Conservation (phyloP, 2,888 invertebrate species). For the Argyresthia goedartella region DNA sequence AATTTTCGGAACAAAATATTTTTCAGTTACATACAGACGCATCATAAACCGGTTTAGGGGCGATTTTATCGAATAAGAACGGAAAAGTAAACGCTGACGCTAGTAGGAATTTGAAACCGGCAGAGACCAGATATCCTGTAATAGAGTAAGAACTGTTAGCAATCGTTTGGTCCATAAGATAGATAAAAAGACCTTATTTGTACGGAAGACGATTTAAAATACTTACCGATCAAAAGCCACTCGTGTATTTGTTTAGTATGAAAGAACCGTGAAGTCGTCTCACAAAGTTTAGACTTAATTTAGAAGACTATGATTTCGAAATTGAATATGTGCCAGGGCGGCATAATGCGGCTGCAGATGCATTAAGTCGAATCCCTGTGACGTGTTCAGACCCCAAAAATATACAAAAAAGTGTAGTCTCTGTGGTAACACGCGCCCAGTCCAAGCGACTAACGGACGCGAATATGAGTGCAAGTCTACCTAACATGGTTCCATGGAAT, state of each 20-base stretch:
- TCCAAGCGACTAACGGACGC: neutral
- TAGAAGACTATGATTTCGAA: slow-evolving; percentile 4
- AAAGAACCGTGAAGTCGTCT: neutral
- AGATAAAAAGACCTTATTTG: neutral
- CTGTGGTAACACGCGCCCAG: neutral
- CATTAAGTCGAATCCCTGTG: neutral
- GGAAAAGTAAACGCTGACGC: neutral
- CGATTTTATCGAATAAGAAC: neutral
- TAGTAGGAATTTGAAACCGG: neutral
- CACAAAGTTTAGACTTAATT: neutral
- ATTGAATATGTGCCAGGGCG: neutral
- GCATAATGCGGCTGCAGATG: neutral
- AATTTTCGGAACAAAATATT: neutral
- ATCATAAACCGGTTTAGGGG: neutral
- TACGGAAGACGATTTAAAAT: neutral
- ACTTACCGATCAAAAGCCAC: neutral
- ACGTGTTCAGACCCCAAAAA: neutral
- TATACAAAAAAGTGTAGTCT: neutral
- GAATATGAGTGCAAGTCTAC: neutral
- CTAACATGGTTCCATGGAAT: too few species aligned
- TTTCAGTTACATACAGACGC: neutral
- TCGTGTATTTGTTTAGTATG: neutral
- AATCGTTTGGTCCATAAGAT: neutral
- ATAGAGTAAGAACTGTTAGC: neutral
- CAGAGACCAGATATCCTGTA: neutral